phyloP scores from a whole-genome alignment of 64 coral and sea anemone genomes.

The Pachyseris speciosa region DNA sequence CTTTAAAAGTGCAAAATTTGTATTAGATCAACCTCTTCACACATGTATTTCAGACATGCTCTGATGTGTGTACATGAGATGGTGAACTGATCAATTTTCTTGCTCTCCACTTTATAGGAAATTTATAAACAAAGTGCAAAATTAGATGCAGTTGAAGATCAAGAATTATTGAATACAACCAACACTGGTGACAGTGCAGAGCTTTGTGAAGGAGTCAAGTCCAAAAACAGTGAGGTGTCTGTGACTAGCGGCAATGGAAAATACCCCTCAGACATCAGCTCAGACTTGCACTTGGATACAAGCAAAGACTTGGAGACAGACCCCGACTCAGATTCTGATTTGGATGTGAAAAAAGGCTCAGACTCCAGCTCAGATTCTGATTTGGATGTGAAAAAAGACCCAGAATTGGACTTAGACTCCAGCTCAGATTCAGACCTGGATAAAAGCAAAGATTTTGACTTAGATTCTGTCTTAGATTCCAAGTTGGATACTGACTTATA shows the following conservation, averaged over 20 bases:
- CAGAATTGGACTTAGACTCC: not conserved
- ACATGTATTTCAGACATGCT: too few species aligned
- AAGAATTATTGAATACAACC: not conserved
- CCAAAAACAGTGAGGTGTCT: not conserved
- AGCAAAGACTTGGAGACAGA: not conserved
- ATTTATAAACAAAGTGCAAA: slow-evolving; percentile 75
- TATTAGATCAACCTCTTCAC: too few species aligned
- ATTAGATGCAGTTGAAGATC: slow-evolving; percentile 2
- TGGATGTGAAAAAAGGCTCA: not conserved
- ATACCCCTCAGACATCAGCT: not conserved
- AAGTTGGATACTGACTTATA: too few species aligned
- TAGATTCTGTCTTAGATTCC: not conserved
- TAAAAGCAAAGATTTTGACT: not conserved
- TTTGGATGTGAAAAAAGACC: not conserved
- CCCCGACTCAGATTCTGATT: not conserved
- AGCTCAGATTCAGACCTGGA: not conserved
- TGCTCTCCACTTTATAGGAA: slow-evolving; percentile 43
- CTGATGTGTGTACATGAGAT: too few species aligned
- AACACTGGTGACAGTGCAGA: too few species aligned
- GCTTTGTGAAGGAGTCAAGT: not conserved
- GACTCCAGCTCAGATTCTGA: slow-evolving; percentile 1
- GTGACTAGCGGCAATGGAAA: not conserved
- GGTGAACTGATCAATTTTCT: too few species aligned
- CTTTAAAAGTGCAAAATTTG: too few species aligned
- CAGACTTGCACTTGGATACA: not conserved